These are phyloP conservation scores for Ursus arctos DNA, from an alignment of 2,113 vertebrate species.

Conservation along the genomic window DNA sequence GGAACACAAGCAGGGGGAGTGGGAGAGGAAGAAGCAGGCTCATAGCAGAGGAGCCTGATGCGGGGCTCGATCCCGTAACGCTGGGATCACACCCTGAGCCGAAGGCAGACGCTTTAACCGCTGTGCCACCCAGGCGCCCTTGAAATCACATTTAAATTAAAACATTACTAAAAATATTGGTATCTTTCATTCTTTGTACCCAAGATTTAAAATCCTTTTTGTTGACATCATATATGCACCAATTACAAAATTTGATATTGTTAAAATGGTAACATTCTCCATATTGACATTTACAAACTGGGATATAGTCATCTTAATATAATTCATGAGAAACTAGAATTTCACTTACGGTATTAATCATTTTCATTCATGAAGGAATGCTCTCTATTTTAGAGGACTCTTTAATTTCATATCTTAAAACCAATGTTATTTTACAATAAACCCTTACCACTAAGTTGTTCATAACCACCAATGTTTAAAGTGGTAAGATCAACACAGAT, in stretches of 20 bases:
- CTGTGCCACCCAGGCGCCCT: too few relatives aligned
- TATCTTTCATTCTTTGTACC: neutral
- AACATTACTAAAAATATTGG: neutral
- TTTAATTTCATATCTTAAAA: constrained; percentile 37
- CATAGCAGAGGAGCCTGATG: too few relatives aligned
- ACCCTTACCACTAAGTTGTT: neutral
- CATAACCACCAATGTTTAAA: neutral
- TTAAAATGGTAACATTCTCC: neutral
- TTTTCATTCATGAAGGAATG: constrained; percentile 18
- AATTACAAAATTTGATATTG: neutral
- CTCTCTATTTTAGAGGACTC: neutral
- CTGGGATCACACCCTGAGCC: too few relatives aligned
- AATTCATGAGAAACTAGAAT: neutral
- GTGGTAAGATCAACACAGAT: neutral
- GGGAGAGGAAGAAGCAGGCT: too few relatives aligned
- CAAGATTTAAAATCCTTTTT: neutral
- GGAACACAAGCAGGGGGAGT: too few relatives aligned
- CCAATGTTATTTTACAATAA: constrained; percentile 33
- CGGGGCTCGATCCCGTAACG: too few relatives aligned
- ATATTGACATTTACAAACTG: neutral
- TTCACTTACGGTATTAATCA: neutral
- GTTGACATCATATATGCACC: neutral
- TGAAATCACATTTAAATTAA: constrained; percentile 6
- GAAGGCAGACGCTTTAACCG: too few relatives aligned
- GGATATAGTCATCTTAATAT: neutral